Percentiles rank a stretch among this genome's conserved stretches.
phyloP scores from a whole-genome alignment of 2,888 invertebrate species.

The Ectemnius continuus region DNA sequence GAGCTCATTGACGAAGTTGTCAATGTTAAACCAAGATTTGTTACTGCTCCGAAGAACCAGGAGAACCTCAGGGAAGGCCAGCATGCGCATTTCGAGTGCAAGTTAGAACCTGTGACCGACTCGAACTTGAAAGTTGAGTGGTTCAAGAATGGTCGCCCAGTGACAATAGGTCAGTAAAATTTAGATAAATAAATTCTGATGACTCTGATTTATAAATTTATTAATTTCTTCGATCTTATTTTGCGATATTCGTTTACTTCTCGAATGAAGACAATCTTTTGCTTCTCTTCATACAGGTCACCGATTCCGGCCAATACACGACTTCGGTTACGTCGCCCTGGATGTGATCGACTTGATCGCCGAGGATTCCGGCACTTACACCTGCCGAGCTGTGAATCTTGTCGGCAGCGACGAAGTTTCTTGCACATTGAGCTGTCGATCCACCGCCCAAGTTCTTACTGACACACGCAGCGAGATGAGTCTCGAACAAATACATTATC shows the following conservation, averaged over 20 bases:
- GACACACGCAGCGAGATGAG: slow-evolving; percentile 93
- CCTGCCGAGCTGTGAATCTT: slow-evolving; percentile 94
- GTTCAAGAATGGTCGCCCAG: slow-evolving; percentile 96
- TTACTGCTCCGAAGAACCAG: slow-evolving; percentile 92
- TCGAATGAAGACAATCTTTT: neutral
- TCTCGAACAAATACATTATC: slow-evolving; percentile 91
- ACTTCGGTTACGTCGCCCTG: slow-evolving; percentile 98
- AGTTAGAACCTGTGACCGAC: slow-evolving; percentile 97
- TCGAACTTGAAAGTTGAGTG: slow-evolving; percentile 97
- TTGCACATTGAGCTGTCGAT: slow-evolving; percentile 86
- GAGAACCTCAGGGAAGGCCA: slow-evolving; percentile 92
- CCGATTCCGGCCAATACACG: slow-evolving; percentile 97
- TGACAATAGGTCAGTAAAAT: slow-evolving; percentile 85
- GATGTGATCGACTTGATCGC: slow-evolving; percentile 97
- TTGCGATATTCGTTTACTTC: neutral
- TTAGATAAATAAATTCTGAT: neutral
- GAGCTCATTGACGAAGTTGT: slow-evolving; percentile 90
- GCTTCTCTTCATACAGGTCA: slow-evolving; percentile 81
- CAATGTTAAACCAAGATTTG: slow-evolving; percentile 90
- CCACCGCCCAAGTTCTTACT: slow-evolving; percentile 89
- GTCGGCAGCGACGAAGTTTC: slow-evolving; percentile 93
- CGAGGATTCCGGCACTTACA: slow-evolving; percentile 96
- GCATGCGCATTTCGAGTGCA: slow-evolving; percentile 98
- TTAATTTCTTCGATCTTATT: neutral
- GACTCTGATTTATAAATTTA: neutral